A percentile compares a stretch with the other conserved stretches of the same genome.
Conservation (phyloP, 1,140 invertebrate genomes). For the Drosophila pallidifrons region DNA sequence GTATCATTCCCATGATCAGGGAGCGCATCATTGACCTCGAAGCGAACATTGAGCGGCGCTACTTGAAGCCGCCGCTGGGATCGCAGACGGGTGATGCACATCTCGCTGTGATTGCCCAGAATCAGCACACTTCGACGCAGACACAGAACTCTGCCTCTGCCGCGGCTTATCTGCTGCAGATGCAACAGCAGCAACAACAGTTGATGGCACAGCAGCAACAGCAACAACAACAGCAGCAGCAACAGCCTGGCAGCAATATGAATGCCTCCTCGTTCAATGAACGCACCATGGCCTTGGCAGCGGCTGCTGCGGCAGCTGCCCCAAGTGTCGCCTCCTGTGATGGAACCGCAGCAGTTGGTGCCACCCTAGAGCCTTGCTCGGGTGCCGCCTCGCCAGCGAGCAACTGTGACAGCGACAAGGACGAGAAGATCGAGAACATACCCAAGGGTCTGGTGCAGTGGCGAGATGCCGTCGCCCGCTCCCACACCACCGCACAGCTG, state of each 20-base stretch:
- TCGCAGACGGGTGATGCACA: conserved; percentile 85
- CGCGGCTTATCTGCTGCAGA: conserved; percentile 72
- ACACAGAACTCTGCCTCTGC: conserved; percentile 80
- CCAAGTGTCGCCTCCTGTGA: conserved; percentile 13
- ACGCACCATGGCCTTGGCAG: conserved; percentile 77
- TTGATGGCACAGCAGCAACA: conserved; percentile 59
- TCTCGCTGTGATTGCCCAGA: conserved; percentile 82
- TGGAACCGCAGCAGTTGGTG: conserved; percentile 1
- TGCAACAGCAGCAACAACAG: conserved; percentile 76
- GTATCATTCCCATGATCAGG: conserved; percentile 89
- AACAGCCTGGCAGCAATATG: conserved; percentile 50
- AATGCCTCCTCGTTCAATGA: conserved; percentile 79
- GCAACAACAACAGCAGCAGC: conserved; percentile 56
- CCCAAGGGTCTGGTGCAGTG: conserved; percentile 92
- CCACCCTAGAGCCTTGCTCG: conserved; percentile 55
- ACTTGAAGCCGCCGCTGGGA: conserved; percentile 96
- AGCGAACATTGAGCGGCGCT: conserved; percentile 95
- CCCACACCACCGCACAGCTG: conserved; percentile 94
- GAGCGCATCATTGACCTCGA: conserved; percentile 93
- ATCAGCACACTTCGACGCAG: conserved; percentile 76
- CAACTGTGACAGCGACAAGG: conserved; percentile 80
- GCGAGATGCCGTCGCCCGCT: conserved; percentile 93
- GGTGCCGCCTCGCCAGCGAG: conserved; percentile 77
- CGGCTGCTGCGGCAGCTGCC: conserved; percentile 56
- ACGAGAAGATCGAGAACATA: conserved; percentile 85